Conservation (phyloP, 2,888 invertebrate genomes). For the Dryomyza anilis region DNA sequence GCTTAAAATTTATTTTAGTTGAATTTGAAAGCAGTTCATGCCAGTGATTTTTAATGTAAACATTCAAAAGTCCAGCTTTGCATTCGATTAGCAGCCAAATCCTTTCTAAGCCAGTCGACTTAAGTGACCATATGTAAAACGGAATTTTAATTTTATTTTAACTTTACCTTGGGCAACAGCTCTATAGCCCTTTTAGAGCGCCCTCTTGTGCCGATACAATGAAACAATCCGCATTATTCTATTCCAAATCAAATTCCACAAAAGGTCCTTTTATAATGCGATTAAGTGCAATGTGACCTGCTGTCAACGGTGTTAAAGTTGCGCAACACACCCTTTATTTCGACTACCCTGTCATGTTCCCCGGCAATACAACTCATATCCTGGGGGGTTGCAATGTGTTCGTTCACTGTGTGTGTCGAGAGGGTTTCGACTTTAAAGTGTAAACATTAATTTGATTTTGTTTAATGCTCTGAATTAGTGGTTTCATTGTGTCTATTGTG, state of each 20-base stretch:
- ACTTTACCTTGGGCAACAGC: background rate
- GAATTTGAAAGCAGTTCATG: too few relatives aligned
- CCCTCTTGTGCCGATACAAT: constrained; percentile 2
- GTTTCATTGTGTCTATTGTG: constrained; percentile 48
- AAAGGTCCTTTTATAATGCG: constrained; percentile 42
- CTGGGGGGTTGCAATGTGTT: background rate
- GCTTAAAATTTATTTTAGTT: too few relatives aligned
- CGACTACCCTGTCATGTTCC: background rate
- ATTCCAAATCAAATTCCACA: constrained; percentile 37
- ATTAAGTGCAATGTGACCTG: constrained; percentile 50
- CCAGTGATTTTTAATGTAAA: too few relatives aligned
- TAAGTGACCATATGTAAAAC: constrained; percentile 28
- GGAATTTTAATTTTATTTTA: constrained; percentile 19
- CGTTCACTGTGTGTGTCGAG: background rate
- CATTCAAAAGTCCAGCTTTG: background rate
- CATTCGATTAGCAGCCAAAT: constrained; percentile 7
- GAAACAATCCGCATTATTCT: constrained; percentile 8
- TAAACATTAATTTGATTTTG: constrained; percentile 57
- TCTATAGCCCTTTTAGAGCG: background rate
- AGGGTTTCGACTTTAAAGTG: constrained; percentile 34
- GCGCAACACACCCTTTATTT: background rate
- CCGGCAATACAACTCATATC: background rate
- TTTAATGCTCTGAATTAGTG: constrained; percentile 56
- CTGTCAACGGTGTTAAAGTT: constrained; percentile 37
- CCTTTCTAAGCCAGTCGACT: constrained; percentile 4